Evolutionary conservation across 2,113 vertebrate species (phyloP).

Genomic region (Rhynchomys soricoides): DNA sequence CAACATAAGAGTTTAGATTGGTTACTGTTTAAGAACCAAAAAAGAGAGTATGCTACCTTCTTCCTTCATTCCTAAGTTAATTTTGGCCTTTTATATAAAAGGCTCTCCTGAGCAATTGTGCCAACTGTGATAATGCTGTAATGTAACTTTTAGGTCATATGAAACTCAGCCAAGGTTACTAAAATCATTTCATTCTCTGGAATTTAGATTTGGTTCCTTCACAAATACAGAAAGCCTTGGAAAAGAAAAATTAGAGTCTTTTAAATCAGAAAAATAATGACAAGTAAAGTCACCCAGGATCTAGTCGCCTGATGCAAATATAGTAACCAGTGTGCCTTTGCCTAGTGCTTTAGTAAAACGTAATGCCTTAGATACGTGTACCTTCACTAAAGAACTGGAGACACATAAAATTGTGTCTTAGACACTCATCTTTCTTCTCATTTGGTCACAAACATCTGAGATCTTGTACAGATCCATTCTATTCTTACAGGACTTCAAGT

Average conservation of each 20-base stretch:
- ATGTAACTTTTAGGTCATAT: conserved; percentile 54
- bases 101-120: background rate
- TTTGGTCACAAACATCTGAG: background rate
- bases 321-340: background rate
- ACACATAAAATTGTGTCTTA: background rate
- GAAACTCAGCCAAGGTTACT: conserved; percentile 58
- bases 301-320: background rate
- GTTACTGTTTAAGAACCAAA: background rate
- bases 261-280: conserved; percentile 34
- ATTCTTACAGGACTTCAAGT: background rate
- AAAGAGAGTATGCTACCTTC: conserved; percentile 12
- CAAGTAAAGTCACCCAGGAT: background rate
- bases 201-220: conserved; percentile 63
- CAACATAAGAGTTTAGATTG: conserved; percentile 54
- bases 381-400: background rate
- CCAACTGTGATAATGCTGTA: conserved; percentile 47
- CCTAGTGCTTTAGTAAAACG: background rate
- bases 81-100: conserved; percentile 71
- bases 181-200: conserved; percentile 55
- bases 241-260: conserved; percentile 1
- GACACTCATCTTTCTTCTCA: background rate
- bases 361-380: background rate
- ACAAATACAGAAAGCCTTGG: conserved; percentile 11
- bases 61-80: conserved; percentile 62
- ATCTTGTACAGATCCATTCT: background rate